These are phyloP conservation scores for Mixornis gularis DNA, from an alignment of 2,113 vertebrate species.

Conservation along the genomic window DNA sequence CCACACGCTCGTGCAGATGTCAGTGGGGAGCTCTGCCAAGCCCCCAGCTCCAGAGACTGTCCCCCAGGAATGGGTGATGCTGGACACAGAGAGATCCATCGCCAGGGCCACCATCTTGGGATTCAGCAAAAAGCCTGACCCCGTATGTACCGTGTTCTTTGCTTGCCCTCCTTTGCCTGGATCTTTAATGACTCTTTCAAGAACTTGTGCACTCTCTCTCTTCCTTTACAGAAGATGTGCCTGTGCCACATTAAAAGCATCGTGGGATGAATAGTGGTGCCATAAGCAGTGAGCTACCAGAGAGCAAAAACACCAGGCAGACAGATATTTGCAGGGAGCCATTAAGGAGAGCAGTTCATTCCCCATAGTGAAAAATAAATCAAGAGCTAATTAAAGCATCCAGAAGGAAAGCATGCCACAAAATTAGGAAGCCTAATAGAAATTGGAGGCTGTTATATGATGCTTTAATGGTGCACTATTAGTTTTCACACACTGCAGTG, in stretches of 20 bases:
- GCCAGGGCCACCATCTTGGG: slow-evolving; percentile 36
- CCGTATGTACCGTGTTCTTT: background rate
- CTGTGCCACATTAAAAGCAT: background rate
- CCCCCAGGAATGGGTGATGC: slow-evolving; percentile 16
- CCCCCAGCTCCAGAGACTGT: background rate
- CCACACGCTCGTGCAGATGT: slow-evolving; percentile 77
- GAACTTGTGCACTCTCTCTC: background rate
- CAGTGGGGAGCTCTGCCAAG: slow-evolving; percentile 23
- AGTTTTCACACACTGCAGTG: slow-evolving; percentile 19
- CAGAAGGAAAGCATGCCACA: slow-evolving; percentile 43
- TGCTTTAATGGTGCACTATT: slow-evolving; percentile 42
- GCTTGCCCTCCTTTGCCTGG: background rate
- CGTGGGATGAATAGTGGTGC: slow-evolving; percentile 23
- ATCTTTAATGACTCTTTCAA: background rate
- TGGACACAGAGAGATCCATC: background rate
- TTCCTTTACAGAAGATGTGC: background rate
- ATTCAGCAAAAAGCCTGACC: slow-evolving; percentile 21
- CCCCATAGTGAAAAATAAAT: slow-evolving; percentile 58
- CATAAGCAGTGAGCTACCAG: slow-evolving; percentile 12
- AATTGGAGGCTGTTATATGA: slow-evolving; percentile 21
- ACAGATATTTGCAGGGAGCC: slow-evolving; percentile 50
- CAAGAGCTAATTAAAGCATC: slow-evolving; percentile 67
- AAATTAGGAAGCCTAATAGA: slow-evolving; percentile 54
- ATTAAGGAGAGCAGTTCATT: slow-evolving; percentile 48
- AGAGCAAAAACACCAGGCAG: slow-evolving; percentile 42